Evolutionary conservation across 2,888 invertebrate species (phyloP).

Genomic region (Lithophane semibrunnea): DNA sequence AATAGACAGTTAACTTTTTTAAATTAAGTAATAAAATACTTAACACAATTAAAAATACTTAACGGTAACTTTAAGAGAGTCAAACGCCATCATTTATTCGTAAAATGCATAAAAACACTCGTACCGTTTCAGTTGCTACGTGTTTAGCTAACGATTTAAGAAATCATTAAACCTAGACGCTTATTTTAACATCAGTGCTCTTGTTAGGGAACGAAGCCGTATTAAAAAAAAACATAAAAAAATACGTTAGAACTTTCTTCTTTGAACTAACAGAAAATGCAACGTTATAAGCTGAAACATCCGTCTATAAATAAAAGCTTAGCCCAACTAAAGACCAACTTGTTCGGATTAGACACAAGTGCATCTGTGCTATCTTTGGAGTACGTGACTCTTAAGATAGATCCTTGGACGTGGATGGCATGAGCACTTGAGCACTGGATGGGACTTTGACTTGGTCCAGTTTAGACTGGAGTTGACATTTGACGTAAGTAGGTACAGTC

Average conservation of each 20-base stretch:
- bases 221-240: constrained; percentile 1
- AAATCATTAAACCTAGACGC: background rate
- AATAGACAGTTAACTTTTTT: background rate
- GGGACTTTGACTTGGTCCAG: constrained; percentile 31
- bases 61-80: background rate
- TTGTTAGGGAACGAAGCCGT: background rate
- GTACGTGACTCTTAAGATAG: constrained; percentile 48
- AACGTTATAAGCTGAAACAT: constrained; percentile 29
- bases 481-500: background rate
- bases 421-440: constrained; percentile 7
- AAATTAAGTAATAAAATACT: background rate
- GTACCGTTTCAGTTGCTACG: background rate
- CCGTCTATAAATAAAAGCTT: constrained; percentile 52
- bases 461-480: background rate
- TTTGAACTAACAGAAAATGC: constrained; percentile 32
- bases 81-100: background rate
- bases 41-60: background rate
- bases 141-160: background rate
- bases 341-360: constrained; percentile 55
- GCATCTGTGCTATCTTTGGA: constrained; percentile 45
- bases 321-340: constrained; percentile 40
- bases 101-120: background rate
- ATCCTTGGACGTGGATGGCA: constrained; percentile 4
- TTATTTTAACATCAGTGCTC: background rate
- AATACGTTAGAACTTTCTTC: background rate